Evolutionary conservation across 2,888 invertebrate genomes (phyloP).

Genomic region (Helobdella robusta): DNA sequence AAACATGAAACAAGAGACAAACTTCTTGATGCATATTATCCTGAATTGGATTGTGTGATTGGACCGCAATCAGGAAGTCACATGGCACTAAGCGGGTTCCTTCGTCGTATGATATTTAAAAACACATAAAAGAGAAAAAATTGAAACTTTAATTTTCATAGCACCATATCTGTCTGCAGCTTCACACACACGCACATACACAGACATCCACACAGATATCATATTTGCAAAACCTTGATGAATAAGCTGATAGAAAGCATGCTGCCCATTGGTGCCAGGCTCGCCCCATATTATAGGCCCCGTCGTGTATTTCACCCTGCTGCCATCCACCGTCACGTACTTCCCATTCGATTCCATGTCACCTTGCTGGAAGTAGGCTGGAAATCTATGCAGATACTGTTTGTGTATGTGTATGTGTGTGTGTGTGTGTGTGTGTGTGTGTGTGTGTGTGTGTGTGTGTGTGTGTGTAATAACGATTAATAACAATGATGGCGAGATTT

Average conservation of each 20-base stretch:
- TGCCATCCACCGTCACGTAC: conserved; percentile 54
- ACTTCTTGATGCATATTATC: conserved; percentile 74
- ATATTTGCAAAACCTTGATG: conserved; percentile 65
- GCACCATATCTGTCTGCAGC: no score
- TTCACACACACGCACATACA: background rate
- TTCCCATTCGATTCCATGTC: conserved; percentile 99
- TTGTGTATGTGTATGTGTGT: no score
- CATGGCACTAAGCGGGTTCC: conserved; percentile 76
- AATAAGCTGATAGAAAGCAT: conserved; percentile 97
- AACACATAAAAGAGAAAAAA: no score
- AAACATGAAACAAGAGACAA: no score
- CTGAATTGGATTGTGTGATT: conserved; percentile 76
- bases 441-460: background rate
- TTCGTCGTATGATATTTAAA: no score
- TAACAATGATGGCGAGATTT: no score
- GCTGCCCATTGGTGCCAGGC: conserved; percentile 95
- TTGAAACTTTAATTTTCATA: no score
- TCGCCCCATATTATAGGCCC: conserved; percentile 91
- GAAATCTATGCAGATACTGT: conserved; percentile 85
- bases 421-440: no score
- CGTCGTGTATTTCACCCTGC: conserved; percentile 52
- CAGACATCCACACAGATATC: background rate
- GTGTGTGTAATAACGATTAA: no score
- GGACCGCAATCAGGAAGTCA: conserved; percentile 88
- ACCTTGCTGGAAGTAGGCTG: conserved; percentile 98